Conservation (phyloP, 2,888 invertebrate genomes). For the Trissonchulus sp. region DNA sequence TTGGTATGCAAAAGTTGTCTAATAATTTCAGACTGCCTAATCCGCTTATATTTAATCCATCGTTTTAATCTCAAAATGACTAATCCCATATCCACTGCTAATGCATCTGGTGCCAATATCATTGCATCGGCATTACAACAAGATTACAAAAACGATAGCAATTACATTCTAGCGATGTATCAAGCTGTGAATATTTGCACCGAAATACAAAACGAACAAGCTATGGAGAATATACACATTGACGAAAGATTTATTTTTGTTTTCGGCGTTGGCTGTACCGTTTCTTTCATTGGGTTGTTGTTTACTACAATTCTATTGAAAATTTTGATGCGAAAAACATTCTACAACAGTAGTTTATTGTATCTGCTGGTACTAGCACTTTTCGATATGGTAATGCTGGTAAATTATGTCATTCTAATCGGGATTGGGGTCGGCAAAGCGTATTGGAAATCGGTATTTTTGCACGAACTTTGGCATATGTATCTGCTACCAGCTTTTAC, state of each 20-base stretch:
- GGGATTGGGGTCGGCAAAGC: slow-evolving; percentile 16
- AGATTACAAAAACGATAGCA: too few species aligned
- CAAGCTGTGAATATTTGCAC: slow-evolving; percentile 10
- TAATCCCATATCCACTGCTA: too few species aligned
- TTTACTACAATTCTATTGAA: background rate
- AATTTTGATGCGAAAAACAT: slow-evolving; percentile 5
- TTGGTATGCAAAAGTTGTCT: too few species aligned
- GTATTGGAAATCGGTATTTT: slow-evolving; percentile 9
- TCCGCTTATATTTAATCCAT: too few species aligned
- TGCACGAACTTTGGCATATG: slow-evolving; percentile 41
- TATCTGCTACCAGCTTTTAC: slow-evolving; percentile 41
- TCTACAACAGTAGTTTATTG: background rate
- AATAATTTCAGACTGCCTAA: too few species aligned
- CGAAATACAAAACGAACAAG: slow-evolving; percentile 9
- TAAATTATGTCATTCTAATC: slow-evolving; percentile 23
- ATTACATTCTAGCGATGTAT: too few species aligned
- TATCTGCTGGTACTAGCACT: slow-evolving; percentile 18
- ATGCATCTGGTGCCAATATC: too few species aligned
- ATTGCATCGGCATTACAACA: too few species aligned
- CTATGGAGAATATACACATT: background rate
- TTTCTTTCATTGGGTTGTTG: slow-evolving; percentile 3
- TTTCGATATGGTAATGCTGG: slow-evolving; percentile 17
- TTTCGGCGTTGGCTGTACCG: slow-evolving; percentile 2
- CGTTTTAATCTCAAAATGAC: too few species aligned
- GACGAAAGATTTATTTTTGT: slow-evolving; percentile 23